These are phyloP conservation scores for Rhadina sibilatrix DNA, from an alignment of 2,113 vertebrate species.

Conservation along the genomic window DNA sequence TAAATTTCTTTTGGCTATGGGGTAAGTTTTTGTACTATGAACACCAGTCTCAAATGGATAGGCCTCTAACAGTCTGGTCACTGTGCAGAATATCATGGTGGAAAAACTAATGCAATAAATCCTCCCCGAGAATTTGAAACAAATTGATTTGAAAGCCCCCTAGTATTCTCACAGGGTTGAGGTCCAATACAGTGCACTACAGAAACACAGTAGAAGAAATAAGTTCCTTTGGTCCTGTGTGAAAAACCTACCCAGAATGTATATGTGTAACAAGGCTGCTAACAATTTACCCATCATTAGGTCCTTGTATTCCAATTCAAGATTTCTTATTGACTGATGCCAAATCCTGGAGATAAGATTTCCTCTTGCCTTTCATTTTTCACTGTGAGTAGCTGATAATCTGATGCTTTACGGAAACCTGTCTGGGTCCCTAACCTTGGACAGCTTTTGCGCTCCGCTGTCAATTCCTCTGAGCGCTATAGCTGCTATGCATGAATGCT, in stretches of 20 bases:
- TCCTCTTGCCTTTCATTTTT: not conserved
- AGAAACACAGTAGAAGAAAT: not conserved
- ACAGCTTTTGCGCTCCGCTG: not conserved
- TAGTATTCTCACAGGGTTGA: not conserved
- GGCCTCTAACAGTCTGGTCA: not conserved
- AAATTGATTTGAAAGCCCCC: not conserved
- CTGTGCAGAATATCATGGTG: not conserved
- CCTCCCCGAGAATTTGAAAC: not conserved
- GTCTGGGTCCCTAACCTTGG: not conserved
- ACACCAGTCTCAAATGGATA: not conserved
- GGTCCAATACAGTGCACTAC: not conserved
- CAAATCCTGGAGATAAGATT: not conserved
- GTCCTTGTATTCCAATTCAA: not conserved
- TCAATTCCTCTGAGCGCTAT: conserved; percentile 15
- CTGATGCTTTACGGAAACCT: not conserved
- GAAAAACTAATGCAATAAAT: not conserved
- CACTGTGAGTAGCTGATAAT: not conserved
- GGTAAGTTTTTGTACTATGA: not conserved
- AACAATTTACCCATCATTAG: not conserved
- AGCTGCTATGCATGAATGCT: conserved; percentile 57
- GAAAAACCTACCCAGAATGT: not conserved
- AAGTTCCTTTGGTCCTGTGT: not conserved
- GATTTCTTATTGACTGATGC: not conserved
- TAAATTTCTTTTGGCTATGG: not conserved
- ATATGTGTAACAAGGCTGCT: not conserved